Percentiles rank a stretch among this genome's conserved stretches.
Evolutionary conservation across 2,888 invertebrate genomes (phyloP).

Genomic region (Apamea monoglypha): DNA sequence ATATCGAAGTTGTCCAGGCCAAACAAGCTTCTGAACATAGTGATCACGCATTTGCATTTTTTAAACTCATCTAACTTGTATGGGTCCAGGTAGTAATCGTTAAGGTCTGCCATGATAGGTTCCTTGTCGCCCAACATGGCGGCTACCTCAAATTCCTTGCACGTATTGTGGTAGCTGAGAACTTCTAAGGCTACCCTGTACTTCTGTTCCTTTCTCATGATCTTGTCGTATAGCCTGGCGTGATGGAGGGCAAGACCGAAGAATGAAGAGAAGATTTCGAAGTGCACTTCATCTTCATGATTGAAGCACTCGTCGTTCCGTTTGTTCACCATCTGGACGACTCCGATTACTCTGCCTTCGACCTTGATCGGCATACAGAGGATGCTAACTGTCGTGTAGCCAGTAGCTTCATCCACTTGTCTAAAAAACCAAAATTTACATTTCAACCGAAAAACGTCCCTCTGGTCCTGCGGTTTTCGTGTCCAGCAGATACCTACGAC

Average conservation of each 20-base stretch:
- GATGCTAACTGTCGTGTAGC: slow-evolving; percentile 93
- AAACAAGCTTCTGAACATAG: slow-evolving; percentile 94
- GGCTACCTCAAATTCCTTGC: slow-evolving; percentile 93
- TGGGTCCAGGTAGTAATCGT: slow-evolving; percentile 93
- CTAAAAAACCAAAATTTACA: slow-evolving; percentile 70
- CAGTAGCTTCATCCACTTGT: slow-evolving; percentile 92
- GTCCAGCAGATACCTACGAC: too few relatives aligned
- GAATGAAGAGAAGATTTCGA: slow-evolving; percentile 96
- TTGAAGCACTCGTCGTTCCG: slow-evolving; percentile 89
- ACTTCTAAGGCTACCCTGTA: slow-evolving; percentile 95
- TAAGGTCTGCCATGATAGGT: slow-evolving; percentile 77
- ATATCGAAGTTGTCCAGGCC: slow-evolving; percentile 92
- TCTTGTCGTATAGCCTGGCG: slow-evolving; percentile 95
- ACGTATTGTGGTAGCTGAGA: slow-evolving; percentile 95
- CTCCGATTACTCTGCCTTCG: slow-evolving; percentile 94
- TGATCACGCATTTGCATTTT: slow-evolving; percentile 93
- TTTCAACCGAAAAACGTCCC: background rate
- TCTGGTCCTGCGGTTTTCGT: background rate
- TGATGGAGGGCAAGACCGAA: slow-evolving; percentile 96
- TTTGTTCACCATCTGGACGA: slow-evolving; percentile 96
- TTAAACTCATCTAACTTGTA: slow-evolving; percentile 92
- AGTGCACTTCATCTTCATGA: slow-evolving; percentile 94
- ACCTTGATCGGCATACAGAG: slow-evolving; percentile 97
- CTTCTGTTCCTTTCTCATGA: slow-evolving; percentile 95
- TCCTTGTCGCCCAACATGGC: slow-evolving; percentile 70